Conservation (phyloP, 2,888 invertebrate genomes). For the Harmothoe impar region DNA sequence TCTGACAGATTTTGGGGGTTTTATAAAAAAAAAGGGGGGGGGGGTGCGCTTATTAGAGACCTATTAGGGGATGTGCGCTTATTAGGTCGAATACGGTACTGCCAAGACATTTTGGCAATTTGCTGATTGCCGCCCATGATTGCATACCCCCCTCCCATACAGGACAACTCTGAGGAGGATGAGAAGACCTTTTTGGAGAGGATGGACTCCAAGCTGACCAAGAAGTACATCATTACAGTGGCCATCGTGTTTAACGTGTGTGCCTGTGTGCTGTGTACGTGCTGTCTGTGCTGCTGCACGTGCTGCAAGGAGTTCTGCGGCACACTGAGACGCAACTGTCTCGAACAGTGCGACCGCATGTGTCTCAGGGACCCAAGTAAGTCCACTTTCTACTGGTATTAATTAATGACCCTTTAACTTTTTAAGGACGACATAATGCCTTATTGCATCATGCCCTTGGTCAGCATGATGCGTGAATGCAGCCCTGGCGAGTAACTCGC, state of each 20-base stretch:
- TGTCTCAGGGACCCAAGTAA: background rate
- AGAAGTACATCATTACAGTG: slow-evolving; percentile 27
- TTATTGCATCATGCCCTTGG: too few relatives aligned
- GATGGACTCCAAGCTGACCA: slow-evolving; percentile 22
- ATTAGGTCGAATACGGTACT: too few relatives aligned
- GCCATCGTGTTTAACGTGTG: background rate
- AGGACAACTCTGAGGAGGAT: background rate
- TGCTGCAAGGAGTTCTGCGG: background rate
- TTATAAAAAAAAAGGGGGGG: too few relatives aligned
- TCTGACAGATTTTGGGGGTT: too few relatives aligned
- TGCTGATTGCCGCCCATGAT: too few relatives aligned
- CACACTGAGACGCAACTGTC: background rate
- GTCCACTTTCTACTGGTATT: background rate
- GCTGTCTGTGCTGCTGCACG: background rate
- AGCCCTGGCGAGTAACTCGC: too few relatives aligned
- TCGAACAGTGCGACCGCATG: background rate
- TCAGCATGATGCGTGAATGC: too few relatives aligned
- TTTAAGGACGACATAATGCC: too few relatives aligned
- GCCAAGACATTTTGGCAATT: too few relatives aligned
- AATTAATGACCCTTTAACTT: background rate
- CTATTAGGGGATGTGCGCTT: too few relatives aligned
- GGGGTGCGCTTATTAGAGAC: too few relatives aligned
- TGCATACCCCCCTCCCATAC: too few relatives aligned
- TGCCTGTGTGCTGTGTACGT: background rate
- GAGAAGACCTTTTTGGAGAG: background rate